These are phyloP conservation scores for Spodoptera littoralis DNA, from an alignment of 2,888 invertebrate genomes.

Conservation along the genomic window DNA sequence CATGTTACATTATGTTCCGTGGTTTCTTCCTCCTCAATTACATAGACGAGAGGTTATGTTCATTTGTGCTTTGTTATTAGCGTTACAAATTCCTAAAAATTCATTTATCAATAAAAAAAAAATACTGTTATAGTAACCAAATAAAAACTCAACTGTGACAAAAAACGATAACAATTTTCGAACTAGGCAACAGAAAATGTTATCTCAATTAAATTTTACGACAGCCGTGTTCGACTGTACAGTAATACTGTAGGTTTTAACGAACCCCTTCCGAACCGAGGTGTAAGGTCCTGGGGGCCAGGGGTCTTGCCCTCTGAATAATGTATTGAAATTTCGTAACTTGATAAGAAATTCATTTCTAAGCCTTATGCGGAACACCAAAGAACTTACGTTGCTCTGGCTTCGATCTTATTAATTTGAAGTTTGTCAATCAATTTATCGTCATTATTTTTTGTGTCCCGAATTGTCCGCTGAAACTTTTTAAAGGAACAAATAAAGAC, in stretches of 20 bases:
- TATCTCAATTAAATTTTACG: conserved; percentile 55
- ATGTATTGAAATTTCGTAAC: conserved; percentile 32
- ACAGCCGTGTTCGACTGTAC: conserved; percentile 30
- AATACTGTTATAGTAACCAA: no score
- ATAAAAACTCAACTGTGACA: conserved; percentile 10
- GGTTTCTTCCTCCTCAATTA: no score
- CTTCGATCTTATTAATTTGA: no score
- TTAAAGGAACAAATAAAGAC: no score
- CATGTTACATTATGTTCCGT: no score
- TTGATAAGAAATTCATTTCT: conserved; percentile 22
- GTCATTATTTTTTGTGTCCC: no score
- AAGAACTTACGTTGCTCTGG: no score
- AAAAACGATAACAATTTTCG: conserved; percentile 10
- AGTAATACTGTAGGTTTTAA: conserved; percentile 53
- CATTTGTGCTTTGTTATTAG: no score
- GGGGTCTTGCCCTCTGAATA: conserved; percentile 22
- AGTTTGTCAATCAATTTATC: no score
- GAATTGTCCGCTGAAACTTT: no score
- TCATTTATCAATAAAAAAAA: no score
- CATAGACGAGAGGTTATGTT: no score
- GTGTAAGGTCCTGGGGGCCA: conserved; percentile 8
- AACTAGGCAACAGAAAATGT: conserved; percentile 23
- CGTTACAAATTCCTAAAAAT: background rate
- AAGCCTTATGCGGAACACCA: conserved; percentile 8
- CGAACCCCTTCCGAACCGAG: conserved; percentile 46